phyloP scores from a whole-genome alignment of 2,113 vertebrate species.

The Lophotis ruficrista region DNA sequence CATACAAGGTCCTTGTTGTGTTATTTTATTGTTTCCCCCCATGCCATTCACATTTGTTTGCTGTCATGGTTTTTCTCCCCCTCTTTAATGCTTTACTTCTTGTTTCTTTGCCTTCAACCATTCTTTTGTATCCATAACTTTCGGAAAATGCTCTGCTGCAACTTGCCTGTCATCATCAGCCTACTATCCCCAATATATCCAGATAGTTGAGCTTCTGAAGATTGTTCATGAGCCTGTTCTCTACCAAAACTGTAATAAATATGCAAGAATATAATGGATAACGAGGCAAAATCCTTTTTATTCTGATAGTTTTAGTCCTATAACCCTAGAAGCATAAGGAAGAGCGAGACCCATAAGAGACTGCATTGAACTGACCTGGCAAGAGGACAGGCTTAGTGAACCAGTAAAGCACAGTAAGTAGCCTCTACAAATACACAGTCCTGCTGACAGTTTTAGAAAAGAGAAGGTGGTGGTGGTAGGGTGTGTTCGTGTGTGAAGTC shows the following conservation, averaged over 20 bases:
- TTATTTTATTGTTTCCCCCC: background rate
- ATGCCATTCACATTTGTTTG: background rate
- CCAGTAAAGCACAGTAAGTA: background rate
- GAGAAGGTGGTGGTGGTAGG: background rate
- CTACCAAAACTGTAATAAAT: background rate
- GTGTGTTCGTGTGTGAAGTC: background rate
- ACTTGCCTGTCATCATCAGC: background rate
- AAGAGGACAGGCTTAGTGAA: background rate
- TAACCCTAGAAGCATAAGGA: background rate
- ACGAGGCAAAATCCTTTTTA: background rate
- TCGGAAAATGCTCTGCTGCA: background rate
- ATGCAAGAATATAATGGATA: background rate
- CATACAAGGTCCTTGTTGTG: background rate
- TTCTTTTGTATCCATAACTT: background rate
- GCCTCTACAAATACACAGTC: background rate
- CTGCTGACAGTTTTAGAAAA: background rate
- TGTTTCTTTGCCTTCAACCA: background rate
- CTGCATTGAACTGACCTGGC: background rate
- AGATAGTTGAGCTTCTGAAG: background rate
- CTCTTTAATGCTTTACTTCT: background rate
- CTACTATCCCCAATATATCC: background rate
- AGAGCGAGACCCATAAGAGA: background rate
- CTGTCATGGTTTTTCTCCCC: background rate
- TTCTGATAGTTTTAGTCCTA: background rate
- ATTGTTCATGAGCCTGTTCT: background rate